phyloP scores from a whole-genome alignment of 1,140 invertebrate species.

The Drosophila micromelanica region DNA sequence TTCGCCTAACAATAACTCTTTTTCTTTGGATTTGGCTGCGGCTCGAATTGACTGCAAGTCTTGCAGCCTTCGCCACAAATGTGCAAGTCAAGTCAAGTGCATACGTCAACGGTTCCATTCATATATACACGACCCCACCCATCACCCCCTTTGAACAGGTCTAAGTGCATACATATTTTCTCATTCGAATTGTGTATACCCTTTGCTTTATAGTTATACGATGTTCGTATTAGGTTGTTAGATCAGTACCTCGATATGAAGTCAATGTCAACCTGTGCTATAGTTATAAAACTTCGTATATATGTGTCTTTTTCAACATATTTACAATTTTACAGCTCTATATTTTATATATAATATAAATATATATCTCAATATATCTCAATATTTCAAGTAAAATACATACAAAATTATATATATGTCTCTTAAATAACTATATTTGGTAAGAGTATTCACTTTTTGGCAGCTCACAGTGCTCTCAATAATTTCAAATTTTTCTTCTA shows the following conservation, averaged over 20 bases:
- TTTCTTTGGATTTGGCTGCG: conserved; percentile 67
- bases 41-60: conserved; percentile 59
- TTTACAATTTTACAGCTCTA: no score
- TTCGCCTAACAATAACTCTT: conserved; percentile 68
- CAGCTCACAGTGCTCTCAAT: neutral
- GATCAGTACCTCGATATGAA: no score
- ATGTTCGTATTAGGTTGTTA: no score
- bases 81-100: conserved; percentile 73
- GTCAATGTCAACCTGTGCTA: no score
- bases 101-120: conserved; percentile 64
- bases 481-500: conserved; percentile 30
- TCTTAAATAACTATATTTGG: no score
- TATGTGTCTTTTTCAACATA: neutral
- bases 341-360: no score
- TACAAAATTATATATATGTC: no score
- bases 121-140: conserved; percentile 11
- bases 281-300: neutral
- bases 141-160: conserved; percentile 2
- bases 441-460: neutral
- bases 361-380: no score
- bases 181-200: neutral
- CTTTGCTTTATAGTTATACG: neutral
- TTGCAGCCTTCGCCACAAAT: conserved; percentile 55
- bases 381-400: no score
- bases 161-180: conserved; percentile 43